Evolutionary conservation across 2,113 vertebrate genomes (phyloP), one percentile per base, ranked within the genome.

Genomic region (Caranx melampygus): DNA sequence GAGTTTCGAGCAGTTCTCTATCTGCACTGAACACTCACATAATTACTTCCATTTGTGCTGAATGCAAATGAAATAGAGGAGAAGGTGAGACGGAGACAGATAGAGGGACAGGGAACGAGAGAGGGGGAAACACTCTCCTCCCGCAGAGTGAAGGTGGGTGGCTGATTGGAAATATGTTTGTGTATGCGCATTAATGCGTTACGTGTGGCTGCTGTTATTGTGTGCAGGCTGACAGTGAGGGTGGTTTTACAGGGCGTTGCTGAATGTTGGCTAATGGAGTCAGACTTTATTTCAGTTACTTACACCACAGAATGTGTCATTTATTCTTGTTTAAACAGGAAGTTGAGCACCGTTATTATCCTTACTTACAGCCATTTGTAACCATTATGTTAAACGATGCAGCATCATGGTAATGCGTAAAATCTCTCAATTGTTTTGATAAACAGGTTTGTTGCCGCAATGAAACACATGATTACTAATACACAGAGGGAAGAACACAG

Each of bases 101-200:
- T 21, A 12, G 40, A 65, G 15, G 61, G 33, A 33, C 7, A 26
- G 26, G 26, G 21, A n/a, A 33, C 5, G 14, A 61, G 26, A 52
- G 12, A 42, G 26, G 16, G 31, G 16, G 62, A 87, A 54, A 58
- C 54, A 6, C 45, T 62, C 47, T 74, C 61, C 80, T 18, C 11
- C 81, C 61, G 76, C 58, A 20, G 44, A 26, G 65, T 42, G 13
- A 60, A 78, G 69, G 84, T 84, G 65, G 52, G 52, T 78, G 83
- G 81, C 31, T 84, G 76, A 83, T 88, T 81, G 72, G 18, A 86
- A 83, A 65, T 71, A 33, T 20, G 26, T 51, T 67, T 67, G 45
- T 11, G n/a, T 18, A 35, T 47, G 74, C 31, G 2, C 14, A 4
- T 54, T 68, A 67, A 72, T 74, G 61, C 52, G 33, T 31, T 72